A percentile compares a stretch with the other conserved stretches of the same genome.
Evolutionary conservation across 2,113 vertebrate genomes (phyloP).

Genomic region (Podiceps cristatus): DNA sequence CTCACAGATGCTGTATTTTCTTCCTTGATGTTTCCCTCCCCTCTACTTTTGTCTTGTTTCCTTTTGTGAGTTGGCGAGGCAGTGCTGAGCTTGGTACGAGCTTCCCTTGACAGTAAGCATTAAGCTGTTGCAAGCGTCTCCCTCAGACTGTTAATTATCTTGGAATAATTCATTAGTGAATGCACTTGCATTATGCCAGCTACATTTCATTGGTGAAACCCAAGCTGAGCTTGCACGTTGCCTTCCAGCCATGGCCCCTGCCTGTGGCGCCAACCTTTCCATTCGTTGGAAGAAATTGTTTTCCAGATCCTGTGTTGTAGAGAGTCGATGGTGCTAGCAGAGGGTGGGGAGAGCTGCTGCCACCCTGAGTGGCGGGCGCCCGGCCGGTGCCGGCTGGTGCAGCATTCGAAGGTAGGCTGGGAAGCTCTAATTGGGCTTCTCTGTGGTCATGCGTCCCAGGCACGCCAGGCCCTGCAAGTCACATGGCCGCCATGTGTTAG

Average conservation of each 20-base stretch:
- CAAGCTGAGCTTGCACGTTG: neutral
- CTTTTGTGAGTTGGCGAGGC: slow-evolving; percentile 1
- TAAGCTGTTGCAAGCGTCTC: slow-evolving; percentile 22
- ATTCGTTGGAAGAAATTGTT: neutral
- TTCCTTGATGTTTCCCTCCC: neutral
- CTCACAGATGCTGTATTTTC: slow-evolving; percentile 2
- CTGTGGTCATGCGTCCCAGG: fast-evolving
- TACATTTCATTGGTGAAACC: neutral
- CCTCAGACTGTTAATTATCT: slow-evolving; percentile 45
- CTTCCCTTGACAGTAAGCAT: slow-evolving; percentile 35
- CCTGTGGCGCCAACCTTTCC: fast-evolving
- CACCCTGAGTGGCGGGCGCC: fast-evolving
- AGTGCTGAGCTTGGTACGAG: slow-evolving; percentile 8
- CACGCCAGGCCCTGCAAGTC: fast-evolving
- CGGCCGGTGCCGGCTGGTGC: fast-evolving
- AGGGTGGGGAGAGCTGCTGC: neutral
- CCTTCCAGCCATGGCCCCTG: neutral
- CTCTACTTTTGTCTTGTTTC: slow-evolving; percentile 16
- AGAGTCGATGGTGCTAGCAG: neutral
- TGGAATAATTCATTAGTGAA: slow-evolving; percentile 28
- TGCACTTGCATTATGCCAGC: neutral
- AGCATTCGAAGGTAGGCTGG: neutral
- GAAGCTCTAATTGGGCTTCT: neutral
- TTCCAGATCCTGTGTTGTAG: fast-evolving
- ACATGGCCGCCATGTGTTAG: fast-evolving